phyloP scores from a whole-genome alignment of 30 jellyfish, hydroid and myxozoan species.

The Hydractinia symbiolongicarpus region DNA sequence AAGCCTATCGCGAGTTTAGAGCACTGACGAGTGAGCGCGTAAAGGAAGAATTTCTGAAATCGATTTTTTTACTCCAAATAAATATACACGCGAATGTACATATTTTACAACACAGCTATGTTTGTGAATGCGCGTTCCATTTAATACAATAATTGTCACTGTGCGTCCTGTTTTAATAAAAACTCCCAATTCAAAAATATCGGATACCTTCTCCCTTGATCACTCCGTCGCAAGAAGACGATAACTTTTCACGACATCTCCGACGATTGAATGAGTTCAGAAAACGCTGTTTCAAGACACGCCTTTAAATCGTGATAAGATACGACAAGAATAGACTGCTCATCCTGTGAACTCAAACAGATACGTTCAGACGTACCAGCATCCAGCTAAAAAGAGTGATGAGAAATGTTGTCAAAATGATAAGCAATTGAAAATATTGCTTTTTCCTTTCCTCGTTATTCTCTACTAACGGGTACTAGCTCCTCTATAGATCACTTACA shows the following conservation, averaged over 20 bases:
- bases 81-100: conserved; percentile 12
- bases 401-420: background rate
- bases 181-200: too few species aligned
- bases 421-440: background rate
- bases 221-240: background rate
- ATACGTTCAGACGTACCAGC: conserved; percentile 88
- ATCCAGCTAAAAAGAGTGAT: conserved; percentile 59
- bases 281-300: conserved; percentile 93
- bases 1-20: too few species aligned
- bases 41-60: too few species aligned
- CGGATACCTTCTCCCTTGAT: too few species aligned
- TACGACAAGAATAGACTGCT: conserved; percentile 83
- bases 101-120: background rate
- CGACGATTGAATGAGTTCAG: conserved; percentile 55
- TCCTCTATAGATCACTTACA: background rate
- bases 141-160: too few species aligned
- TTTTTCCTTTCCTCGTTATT: background rate
- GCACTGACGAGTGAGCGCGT: too few species aligned
- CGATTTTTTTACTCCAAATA: too few species aligned
- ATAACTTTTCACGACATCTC: conserved; percentile 21
- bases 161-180: too few species aligned
- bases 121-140: too few species aligned
- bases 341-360: conserved; percentile 87
- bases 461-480: background rate
- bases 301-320: conserved; percentile 91